Evolutionary conservation across 1,140 invertebrate genomes (phyloP).

Genomic region (Odontomachus brunneus): DNA sequence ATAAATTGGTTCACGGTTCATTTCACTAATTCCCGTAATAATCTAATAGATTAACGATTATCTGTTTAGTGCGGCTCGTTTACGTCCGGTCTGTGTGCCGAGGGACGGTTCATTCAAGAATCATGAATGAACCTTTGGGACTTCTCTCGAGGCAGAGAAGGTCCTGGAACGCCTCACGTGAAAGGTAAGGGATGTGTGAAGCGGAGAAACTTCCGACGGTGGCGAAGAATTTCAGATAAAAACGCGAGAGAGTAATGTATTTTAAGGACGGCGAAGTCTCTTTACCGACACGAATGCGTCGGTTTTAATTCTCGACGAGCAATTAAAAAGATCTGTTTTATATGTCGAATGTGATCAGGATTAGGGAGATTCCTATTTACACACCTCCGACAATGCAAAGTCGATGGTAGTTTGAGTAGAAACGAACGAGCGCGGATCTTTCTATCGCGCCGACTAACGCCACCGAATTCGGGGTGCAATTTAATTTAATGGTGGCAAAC

Average conservation of each 20-base stretch:
- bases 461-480: constrained; percentile 82
- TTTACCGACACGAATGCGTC: not conserved
- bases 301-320: constrained; percentile 9
- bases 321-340: not conserved
- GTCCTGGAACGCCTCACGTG: constrained; percentile 14
- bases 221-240: too few relatives aligned
- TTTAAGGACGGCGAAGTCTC: not conserved
- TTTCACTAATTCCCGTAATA: constrained; percentile 85
- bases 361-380: constrained; percentile 27
- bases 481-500: constrained; percentile 83
- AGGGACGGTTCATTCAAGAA: constrained; percentile 51
- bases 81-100: constrained; percentile 61
- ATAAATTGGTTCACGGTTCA: constrained; percentile 84
- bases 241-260: too few relatives aligned
- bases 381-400: constrained; percentile 6
- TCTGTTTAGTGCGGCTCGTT: constrained; percentile 84
- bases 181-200: constrained; percentile 22
- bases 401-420: constrained; percentile 38
- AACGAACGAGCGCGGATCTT: constrained; percentile 72
- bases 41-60: constrained; percentile 86
- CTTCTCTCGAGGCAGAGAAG: constrained; percentile 6
- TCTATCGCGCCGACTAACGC: constrained; percentile 71
- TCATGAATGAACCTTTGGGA: constrained; percentile 60
- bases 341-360: constrained; percentile 10
- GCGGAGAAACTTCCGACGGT: too few relatives aligned